Evolutionary conservation across 1,140 invertebrate genomes (phyloP).

Genomic region (Drosophila virilis): DNA sequence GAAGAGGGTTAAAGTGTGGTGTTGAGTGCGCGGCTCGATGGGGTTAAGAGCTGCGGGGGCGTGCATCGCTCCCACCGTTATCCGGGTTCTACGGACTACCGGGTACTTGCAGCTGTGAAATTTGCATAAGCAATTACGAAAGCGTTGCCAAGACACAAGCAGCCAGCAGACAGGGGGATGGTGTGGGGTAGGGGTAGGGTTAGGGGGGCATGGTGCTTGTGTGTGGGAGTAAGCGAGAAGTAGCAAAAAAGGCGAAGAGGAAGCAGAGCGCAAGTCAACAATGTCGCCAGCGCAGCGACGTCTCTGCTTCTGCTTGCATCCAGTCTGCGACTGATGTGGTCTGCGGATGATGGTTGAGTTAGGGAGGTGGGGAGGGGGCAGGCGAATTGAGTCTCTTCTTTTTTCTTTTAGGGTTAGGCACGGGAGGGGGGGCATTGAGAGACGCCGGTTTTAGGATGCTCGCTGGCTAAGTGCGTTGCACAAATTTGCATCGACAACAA

Average conservation of each 20-base stretch:
- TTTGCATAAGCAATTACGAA: conserved; percentile 74
- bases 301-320: conserved; percentile 9
- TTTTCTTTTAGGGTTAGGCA: not conserved
- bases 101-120: conserved; percentile 57
- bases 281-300: conserved; percentile 18
- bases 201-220: not conserved
- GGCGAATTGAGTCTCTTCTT: too few species aligned
- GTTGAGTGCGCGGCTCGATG: not conserved
- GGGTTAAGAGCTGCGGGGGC: not conserved
- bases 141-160: conserved; percentile 40
- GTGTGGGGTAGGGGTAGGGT: not conserved
- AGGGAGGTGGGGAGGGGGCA: not conserved
- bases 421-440: conserved; percentile 5
- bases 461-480: conserved; percentile 47
- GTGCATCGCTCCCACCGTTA: too few species aligned
- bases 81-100: not conserved
- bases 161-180: not conserved
- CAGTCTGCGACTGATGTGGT: conserved; percentile 17
- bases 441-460: conserved; percentile 13
- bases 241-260: conserved; percentile 8
- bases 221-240: not conserved
- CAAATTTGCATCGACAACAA: conserved; percentile 49
- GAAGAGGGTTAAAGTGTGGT: not conserved
- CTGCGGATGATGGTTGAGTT: not conserved
- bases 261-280: conserved; percentile 30